These are phyloP conservation scores for Meteorus colon DNA, from an alignment of 2,888 invertebrate genomes.

Conservation along the genomic window DNA sequence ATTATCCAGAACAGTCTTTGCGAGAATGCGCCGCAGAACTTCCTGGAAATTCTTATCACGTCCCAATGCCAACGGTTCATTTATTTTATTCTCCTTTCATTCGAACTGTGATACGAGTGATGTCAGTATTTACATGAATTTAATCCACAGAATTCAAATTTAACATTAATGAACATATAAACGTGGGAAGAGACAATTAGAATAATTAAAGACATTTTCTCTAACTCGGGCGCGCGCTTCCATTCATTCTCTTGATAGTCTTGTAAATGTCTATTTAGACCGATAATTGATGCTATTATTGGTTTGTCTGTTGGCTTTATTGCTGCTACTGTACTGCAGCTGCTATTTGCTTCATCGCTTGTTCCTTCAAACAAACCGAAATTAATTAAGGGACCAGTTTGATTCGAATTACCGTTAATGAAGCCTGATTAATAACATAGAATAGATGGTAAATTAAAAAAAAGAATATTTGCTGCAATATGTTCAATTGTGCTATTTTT, in stretches of 20 bases:
- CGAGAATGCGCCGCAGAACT: neutral
- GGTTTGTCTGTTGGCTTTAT: slow-evolving; percentile 9
- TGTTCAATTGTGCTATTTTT: neutral
- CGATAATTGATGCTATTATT: slow-evolving; percentile 18
- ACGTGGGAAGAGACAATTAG: neutral
- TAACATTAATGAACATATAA: neutral
- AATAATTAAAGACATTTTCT: neutral
- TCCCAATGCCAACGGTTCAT: neutral
- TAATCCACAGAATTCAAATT: neutral
- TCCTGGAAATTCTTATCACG: neutral
- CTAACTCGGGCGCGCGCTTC: neutral
- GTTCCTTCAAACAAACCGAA: slow-evolving; percentile 7
- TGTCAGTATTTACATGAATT: neutral
- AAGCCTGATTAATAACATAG: slow-evolving; percentile 35
- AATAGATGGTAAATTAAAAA: neutral
- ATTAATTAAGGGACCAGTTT: slow-evolving; percentile 22
- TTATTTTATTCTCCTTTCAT: neutral
- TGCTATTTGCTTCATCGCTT: neutral
- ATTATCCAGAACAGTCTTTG: neutral
- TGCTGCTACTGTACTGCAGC: neutral
- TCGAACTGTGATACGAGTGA: neutral
- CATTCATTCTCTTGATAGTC: neutral
- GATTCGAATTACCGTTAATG: slow-evolving; percentile 40
- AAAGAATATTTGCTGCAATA: neutral
- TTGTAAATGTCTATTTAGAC: neutral